These are phyloP conservation scores for Itoplectis maculator DNA, from an alignment of 2,888 invertebrate species.

Conservation along the genomic window DNA sequence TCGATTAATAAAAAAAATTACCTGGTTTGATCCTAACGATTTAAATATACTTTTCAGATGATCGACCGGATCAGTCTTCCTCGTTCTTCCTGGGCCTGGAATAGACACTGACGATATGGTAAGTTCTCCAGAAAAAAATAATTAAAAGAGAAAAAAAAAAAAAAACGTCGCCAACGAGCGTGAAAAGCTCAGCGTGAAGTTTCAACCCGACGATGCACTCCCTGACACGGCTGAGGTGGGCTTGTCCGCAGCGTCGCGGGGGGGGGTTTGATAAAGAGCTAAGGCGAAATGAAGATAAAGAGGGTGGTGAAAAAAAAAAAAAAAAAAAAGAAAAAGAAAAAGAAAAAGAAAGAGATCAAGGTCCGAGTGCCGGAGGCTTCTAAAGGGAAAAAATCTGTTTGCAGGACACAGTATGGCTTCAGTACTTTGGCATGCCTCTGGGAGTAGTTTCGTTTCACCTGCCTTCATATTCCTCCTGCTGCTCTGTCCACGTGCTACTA, in stretches of 20 bases:
- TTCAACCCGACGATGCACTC: constrained; percentile 11
- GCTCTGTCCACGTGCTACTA: constrained; percentile 91
- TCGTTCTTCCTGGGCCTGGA: constrained; percentile 84
- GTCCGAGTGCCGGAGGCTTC: constrained; percentile 19
- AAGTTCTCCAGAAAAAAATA: constrained; percentile 77
- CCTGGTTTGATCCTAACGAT: neutral
- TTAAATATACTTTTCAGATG: constrained; percentile 85
- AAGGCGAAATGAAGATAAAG: constrained; percentile 30
- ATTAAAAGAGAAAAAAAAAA: constrained; percentile 1
- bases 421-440: constrained; percentile 93
- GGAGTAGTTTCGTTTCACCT: constrained; percentile 91
- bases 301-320: constrained; percentile 3
- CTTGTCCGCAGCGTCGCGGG: neutral
- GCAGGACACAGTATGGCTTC: constrained; percentile 94
- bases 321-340: constrained; percentile 38
- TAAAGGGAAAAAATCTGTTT: constrained; percentile 64
- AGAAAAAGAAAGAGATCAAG: constrained; percentile 55
- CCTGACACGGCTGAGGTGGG: neutral
- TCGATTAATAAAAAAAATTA: constrained; percentile 20
- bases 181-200: constrained; percentile 5
- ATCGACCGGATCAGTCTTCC: constrained; percentile 85
- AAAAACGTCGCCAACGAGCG: constrained; percentile 8
- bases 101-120: constrained; percentile 94
- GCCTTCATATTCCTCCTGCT: constrained; percentile 90
- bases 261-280: constrained; percentile 15